A percentile compares a stretch with the other conserved stretches of the same genome.
Evolutionary conservation across 2,888 invertebrate species (phyloP).

Genomic region (Dicranocentrus wangi): DNA sequence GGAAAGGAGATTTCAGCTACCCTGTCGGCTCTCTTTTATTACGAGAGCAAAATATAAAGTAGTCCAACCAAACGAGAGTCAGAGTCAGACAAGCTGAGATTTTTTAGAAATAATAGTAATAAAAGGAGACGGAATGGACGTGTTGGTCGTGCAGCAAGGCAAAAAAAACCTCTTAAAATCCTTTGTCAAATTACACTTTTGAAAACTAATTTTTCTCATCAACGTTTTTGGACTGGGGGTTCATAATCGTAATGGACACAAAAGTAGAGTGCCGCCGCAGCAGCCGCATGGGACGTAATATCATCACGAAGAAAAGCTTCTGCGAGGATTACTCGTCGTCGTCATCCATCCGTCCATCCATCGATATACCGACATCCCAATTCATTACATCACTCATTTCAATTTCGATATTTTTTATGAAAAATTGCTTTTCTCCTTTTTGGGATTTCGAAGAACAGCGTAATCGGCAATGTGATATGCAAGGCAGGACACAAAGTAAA

Average conservation of each 20-base stretch:
- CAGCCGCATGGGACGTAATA: no score
- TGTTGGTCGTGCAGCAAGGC: conserved; percentile 2
- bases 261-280: not conserved
- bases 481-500: not conserved
- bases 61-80: not conserved
- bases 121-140: not conserved
- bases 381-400: conserved; percentile 23
- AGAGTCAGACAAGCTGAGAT: not conserved
- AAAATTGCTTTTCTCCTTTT: conserved; percentile 23
- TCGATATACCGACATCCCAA: not conserved
- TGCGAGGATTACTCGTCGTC: no score
- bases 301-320: not conserved
- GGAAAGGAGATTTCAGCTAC: not conserved
- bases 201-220: conserved; percentile 13
- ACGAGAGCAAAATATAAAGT: conserved; percentile 7
- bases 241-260: not conserved
- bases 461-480: not conserved
- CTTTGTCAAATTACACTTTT: conserved; percentile 20
- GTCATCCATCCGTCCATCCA: no score
- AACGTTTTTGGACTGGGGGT: conserved; percentile 10
- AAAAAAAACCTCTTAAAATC: conserved; percentile 9
- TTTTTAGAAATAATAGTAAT: not conserved
- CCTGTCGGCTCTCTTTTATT: conserved; percentile 19
- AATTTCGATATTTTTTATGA: conserved; percentile 21
- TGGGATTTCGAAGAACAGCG: not conserved